These are phyloP conservation scores for Chiropotes sagulatus DNA, from an alignment of 2,797 vertebrate genomes.

Conservation along the genomic window DNA sequence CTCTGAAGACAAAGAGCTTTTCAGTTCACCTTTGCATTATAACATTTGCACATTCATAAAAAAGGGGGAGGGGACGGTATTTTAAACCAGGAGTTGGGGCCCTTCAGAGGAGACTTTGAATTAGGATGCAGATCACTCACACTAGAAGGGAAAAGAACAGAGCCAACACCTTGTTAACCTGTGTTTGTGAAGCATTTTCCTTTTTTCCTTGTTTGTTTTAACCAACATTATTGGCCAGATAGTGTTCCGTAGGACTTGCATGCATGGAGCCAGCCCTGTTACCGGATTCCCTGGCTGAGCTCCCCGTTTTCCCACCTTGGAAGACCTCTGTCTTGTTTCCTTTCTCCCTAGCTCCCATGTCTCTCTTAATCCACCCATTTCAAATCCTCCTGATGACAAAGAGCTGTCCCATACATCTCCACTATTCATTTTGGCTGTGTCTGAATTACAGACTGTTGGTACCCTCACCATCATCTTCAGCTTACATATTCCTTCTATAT, in stretches of 20 bases:
- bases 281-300: background rate
- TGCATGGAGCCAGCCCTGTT: background rate
- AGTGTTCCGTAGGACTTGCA: background rate
- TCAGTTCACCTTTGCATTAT: conserved; percentile 74
- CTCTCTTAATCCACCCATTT: background rate
- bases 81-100: conserved; percentile 41
- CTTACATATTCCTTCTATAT: background rate
- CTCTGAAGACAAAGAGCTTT: conserved; percentile 72
- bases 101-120: conserved; percentile 40
- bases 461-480: background rate
- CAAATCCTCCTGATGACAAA: background rate
- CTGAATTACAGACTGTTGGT: background rate
- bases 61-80: background rate
- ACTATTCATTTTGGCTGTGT: background rate
- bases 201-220: background rate
- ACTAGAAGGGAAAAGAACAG: background rate
- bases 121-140: conserved; percentile 52
- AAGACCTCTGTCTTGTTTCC: background rate
- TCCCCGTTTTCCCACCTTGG: background rate
- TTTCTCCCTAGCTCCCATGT: background rate
- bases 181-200: background rate
- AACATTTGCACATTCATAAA: conserved; percentile 71
- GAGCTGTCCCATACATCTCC: background rate
- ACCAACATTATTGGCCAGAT: background rate
- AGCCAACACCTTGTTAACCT: background rate